Conservation (phyloP, 2,113 vertebrate species). For the Lichenostomus cassidix region DNA sequence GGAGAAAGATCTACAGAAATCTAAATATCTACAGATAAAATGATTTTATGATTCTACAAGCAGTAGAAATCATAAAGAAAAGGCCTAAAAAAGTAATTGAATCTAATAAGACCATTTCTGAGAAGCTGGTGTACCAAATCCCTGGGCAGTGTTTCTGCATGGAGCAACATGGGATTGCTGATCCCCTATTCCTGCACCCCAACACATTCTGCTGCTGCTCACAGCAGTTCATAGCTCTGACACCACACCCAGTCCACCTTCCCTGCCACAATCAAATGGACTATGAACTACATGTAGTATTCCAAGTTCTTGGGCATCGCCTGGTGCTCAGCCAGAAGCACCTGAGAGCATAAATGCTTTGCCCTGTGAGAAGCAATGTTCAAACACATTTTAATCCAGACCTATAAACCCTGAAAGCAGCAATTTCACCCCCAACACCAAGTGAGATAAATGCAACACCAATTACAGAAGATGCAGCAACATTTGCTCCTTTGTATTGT, state of each 20-base stretch:
- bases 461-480: neutral
- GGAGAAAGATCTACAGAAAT: neutral
- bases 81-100: neutral
- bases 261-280: neutral
- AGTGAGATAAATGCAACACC: neutral
- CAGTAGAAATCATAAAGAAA: neutral
- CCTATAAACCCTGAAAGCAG: neutral
- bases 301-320: neutral
- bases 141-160: neutral
- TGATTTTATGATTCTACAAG: too few species aligned
- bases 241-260: too few species aligned
- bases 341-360: neutral
- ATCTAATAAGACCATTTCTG: neutral
- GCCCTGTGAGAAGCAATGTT: neutral
- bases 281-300: neutral
- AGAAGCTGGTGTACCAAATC: neutral
- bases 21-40: neutral
- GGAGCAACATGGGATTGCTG: neutral
- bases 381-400: neutral
- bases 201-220: neutral
- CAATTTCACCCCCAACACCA: neutral
- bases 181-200: rapidly evolving
- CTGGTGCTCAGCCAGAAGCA: neutral
- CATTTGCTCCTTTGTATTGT: neutral
- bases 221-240: rapidly evolving